Conservation (phyloP, 2,113 vertebrate species). For the Grammomys dolichurus region DNA sequence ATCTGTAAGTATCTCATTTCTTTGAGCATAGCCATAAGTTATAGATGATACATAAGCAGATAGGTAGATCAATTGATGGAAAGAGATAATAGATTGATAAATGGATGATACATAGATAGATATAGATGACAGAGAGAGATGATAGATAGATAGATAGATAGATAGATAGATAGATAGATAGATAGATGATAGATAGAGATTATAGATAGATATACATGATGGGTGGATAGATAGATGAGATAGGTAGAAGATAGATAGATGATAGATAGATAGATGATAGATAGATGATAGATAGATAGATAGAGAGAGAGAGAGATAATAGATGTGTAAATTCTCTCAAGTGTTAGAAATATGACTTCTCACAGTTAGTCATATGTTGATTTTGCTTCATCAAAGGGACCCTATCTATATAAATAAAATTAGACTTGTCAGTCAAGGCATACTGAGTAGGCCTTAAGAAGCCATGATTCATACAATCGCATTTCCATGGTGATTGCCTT, state of each 20-base stretch:
- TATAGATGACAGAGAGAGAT: too few species aligned
- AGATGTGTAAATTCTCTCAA: background rate
- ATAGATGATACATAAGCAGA: background rate
- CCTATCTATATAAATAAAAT: constrained; percentile 33
- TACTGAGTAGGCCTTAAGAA: constrained; percentile 59
- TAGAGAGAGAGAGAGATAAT: background rate
- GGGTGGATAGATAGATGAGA: too few species aligned
- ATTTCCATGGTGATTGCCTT: constrained; percentile 72
- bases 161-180: background rate
- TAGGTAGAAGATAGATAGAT: background rate
- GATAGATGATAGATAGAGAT: background rate
- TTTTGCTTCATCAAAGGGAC: constrained; percentile 49
- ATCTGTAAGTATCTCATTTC: background rate
- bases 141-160: background rate
- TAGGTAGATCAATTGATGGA: too few species aligned
- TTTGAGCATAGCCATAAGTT: background rate
- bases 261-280: background rate
- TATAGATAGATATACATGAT: background rate
- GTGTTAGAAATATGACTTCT: background rate
- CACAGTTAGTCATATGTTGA: constrained; percentile 64
- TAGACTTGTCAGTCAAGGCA: constrained; percentile 48
- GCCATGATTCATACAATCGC: constrained; percentile 70
- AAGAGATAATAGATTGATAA: too few species aligned
- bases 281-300: background rate
- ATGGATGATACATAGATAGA: background rate